Base-by-base conservation (phyloP, 2,888 invertebrate genomes). In the Opisthograptis luteolata region DNA sequence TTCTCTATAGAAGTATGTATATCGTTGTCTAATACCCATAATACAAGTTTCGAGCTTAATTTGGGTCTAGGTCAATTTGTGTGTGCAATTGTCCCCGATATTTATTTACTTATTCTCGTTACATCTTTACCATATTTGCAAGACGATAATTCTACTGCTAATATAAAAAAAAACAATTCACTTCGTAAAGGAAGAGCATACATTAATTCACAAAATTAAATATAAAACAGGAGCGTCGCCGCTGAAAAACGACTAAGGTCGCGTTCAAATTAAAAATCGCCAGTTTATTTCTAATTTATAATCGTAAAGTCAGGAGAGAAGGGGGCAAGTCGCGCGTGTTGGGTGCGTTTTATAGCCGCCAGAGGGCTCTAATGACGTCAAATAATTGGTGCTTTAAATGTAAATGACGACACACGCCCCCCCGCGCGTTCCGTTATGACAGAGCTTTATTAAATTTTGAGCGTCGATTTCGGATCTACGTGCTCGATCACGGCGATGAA, bases 301-400 rank as follows among this genome's bases (percentile, higher is more conserved):
- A 81, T 75, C 72, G 76, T 73, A 77, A 81, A 81, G 79, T 74
- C 19, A 36, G 42, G 65, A 72, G 67, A 60, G 52, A 58, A 53
- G 71, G 67, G 59, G 60, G 9, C 32, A 37, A 51, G 39, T 45
- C 68, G 78, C 76, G 77, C 80, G 81, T 81, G 84, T 80, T 87
- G 84, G 87, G 86, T 89, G 89, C 89, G 88, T 87, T 89, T 89
- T 87, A 89, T 87, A 67, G 82, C 79, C 74, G 69, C 65, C 82
- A 77, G 83, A 79, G 87, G 84, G 85, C 87, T 85, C 89, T 88
- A 89, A 90, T 89, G 89, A 88, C 84, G 75, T 86, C 87, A 84
- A 86, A 89, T 89, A 89, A 90, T 88, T 88, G 89, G 87, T 85
- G 81, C 89, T 90, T 89, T 89, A 88, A 85, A 90, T 90, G 90